These are phyloP conservation scores for Porites divaricata DNA, from an alignment of 92 coral and sea anemone genomes.

Conservation along the genomic window DNA sequence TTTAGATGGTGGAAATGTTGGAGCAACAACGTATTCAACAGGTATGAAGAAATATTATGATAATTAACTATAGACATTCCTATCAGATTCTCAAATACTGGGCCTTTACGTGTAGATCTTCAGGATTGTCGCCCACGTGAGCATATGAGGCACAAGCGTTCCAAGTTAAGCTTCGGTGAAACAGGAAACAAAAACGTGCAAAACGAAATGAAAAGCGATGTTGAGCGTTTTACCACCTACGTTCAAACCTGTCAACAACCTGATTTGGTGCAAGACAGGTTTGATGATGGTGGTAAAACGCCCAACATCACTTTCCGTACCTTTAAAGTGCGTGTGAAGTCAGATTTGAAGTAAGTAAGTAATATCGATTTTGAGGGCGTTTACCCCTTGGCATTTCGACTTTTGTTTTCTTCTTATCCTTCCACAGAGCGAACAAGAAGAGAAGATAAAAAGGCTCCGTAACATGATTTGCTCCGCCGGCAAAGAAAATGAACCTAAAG, in stretches of 20 bases:
- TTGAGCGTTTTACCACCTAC: too few species aligned
- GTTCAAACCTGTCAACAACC: too few species aligned
- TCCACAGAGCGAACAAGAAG: slow-evolving; percentile 70
- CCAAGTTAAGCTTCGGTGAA: neutral
- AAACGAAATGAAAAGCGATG: too few species aligned
- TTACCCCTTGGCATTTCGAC: neutral
- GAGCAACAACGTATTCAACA: slow-evolving; percentile 47
- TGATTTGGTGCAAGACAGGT: too few species aligned
- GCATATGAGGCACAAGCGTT: neutral
- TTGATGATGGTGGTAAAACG: too few species aligned
- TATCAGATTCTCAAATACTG: too few species aligned
- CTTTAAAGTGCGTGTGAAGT: too few species aligned
- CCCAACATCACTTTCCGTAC: too few species aligned
- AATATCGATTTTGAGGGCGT: neutral
- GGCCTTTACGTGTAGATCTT: neutral
- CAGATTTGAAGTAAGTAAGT: too few species aligned
- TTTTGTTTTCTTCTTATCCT: neutral
- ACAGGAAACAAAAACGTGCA: neutral
- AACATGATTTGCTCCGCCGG: slow-evolving; percentile 75
- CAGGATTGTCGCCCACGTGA: neutral
- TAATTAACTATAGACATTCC: too few species aligned
- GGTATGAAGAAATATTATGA: slow-evolving; percentile 11
- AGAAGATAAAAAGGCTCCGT: slow-evolving; percentile 64
- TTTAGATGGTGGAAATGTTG: slow-evolving; percentile 60
- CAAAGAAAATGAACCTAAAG: slow-evolving; percentile 8